Conservation (phyloP, 2,113 vertebrate species). For the Eclectus roratus region DNA sequence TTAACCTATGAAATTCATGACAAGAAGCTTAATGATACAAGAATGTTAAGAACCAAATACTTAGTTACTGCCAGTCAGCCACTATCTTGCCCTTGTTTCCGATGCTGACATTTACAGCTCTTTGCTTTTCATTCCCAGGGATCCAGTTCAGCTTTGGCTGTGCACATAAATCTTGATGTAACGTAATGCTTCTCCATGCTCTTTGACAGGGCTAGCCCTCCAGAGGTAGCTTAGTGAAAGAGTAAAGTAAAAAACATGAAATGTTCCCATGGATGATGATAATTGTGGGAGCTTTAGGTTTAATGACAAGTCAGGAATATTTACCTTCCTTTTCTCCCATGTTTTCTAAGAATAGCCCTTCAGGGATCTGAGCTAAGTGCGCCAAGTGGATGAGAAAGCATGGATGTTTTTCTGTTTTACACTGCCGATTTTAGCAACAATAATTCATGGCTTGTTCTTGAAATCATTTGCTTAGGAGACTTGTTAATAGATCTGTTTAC, state of each 20-base stretch:
- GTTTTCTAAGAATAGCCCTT: not conserved
- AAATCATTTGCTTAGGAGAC: not conserved
- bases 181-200: not conserved
- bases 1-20: not conserved
- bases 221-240: conserved; percentile 12
- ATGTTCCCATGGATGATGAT: not conserved
- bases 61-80: not conserved
- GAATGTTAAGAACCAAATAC: not conserved
- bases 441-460: not conserved
- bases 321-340: not conserved
- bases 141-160: not conserved
- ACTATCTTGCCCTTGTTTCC: not conserved
- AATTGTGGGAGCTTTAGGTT: not conserved
- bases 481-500: not conserved
- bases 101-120: conserved; percentile 2
- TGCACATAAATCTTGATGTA: conserved; percentile 10
- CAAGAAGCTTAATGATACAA: not conserved
- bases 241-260: not conserved
- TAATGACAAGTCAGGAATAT: not conserved
- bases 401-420: not conserved
- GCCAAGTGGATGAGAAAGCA: not conserved
- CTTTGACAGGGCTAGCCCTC: not conserved
- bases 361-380: not conserved
- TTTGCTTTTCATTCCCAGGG: conserved; percentile 10
- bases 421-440: not conserved